Evolutionary conservation across 2,797 vertebrate genomes (phyloP).

Genomic region (Tauraco hartlaubi): DNA sequence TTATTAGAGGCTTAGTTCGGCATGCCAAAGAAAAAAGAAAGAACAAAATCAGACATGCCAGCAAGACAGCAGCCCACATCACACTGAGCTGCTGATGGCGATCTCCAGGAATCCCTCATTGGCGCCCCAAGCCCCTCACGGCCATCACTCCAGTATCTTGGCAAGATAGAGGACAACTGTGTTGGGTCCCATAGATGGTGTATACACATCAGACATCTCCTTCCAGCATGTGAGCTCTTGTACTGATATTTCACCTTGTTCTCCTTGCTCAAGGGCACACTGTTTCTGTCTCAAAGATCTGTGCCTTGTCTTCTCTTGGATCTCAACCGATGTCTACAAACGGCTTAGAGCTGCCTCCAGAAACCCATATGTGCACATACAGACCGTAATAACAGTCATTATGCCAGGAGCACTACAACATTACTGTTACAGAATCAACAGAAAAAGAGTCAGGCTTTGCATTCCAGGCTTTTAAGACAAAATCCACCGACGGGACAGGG

Average conservation of each 20-base stretch:
- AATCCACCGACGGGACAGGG: background rate
- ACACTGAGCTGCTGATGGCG: background rate
- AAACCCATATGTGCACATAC: slow-evolving; percentile 17
- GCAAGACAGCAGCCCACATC: background rate
- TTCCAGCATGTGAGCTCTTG: background rate
- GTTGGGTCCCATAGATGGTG: accelerated
- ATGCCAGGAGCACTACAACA: slow-evolving; percentile 5
- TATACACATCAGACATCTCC: background rate
- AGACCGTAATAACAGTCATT: background rate
- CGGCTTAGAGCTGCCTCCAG: slow-evolving; percentile 34
- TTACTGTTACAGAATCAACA: background rate
- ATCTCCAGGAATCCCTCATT: accelerated
- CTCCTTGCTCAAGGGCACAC: background rate
- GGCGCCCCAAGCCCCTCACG: accelerated
- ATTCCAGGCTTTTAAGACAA: background rate
- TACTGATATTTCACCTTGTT: background rate
- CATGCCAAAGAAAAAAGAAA: background rate
- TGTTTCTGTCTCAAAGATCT: background rate
- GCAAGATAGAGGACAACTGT: background rate
- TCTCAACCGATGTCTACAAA: background rate
- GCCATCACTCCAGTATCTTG: background rate
- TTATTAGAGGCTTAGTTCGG: background rate
- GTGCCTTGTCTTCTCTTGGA: slow-evolving; percentile 1
- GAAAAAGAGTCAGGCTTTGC: background rate
- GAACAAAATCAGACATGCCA: background rate